A percentile compares a stretch with the other conserved stretches of the same genome.
phyloP scores from a whole-genome alignment of 2,797 vertebrate genomes.

The Sebastes vulpes region DNA sequence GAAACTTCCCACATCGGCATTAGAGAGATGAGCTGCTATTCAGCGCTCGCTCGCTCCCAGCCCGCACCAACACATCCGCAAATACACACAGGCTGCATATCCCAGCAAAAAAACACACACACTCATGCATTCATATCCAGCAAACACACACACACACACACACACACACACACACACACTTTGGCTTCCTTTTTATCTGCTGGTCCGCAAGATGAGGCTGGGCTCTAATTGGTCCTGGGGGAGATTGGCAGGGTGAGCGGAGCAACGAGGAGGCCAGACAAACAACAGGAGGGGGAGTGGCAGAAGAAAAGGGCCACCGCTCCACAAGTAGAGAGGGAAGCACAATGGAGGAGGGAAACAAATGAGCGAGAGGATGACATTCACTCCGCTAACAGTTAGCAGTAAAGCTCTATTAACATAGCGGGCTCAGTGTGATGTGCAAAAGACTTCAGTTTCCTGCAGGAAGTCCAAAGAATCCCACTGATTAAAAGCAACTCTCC shows the following conservation, averaged over 20 bases:
- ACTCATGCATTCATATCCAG: constrained; percentile 12
- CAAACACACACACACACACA: constrained; percentile 17
- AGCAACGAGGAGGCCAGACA: constrained; percentile 90
- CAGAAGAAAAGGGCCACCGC: constrained; percentile 80
- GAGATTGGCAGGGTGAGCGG: constrained; percentile 90
- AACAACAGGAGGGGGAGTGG: constrained; percentile 85
- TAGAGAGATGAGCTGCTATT: constrained; percentile 89
- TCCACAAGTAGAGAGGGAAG: constrained; percentile 83
- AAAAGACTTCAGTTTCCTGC: constrained; percentile 7
- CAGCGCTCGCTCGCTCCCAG: constrained; percentile 74
- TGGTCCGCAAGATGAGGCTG: constrained; percentile 93
- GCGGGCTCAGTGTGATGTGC: not conserved
- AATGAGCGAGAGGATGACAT: constrained; percentile 70
- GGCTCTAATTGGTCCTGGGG: constrained; percentile 96
- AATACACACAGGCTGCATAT: constrained; percentile 47
- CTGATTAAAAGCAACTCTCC: constrained; percentile 73
- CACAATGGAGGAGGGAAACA: constrained; percentile 40
- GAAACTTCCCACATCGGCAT: constrained; percentile 90
- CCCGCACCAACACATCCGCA: constrained; percentile 44
- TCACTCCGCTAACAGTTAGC: constrained; percentile 40
- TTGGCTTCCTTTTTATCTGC: constrained; percentile 93
- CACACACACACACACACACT: constrained; percentile 29
- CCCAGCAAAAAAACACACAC: constrained; percentile 41
- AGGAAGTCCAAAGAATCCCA: constrained; percentile 57
- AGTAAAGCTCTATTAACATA: constrained; percentile 15